Evolutionary conservation across 2,113 vertebrate species (phyloP).

Genomic region (Chaetops frenatus): DNA sequence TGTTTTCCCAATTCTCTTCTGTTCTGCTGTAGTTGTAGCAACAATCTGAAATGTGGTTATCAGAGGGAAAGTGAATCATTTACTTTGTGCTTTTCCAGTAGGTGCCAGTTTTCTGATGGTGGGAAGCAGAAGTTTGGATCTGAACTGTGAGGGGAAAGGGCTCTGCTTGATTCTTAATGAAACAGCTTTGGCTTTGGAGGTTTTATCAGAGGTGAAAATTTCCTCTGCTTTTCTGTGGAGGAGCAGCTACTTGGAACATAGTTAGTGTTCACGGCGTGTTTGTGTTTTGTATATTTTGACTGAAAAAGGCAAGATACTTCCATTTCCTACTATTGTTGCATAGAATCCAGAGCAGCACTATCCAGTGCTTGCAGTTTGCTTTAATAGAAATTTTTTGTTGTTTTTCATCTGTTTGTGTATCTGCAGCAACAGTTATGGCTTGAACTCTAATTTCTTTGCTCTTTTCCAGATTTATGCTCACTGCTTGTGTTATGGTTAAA

Average conservation of each 20-base stretch:
- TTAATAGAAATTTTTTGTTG: neutral
- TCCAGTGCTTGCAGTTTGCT: neutral
- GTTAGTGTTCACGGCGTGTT: neutral
- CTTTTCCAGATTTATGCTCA: neutral
- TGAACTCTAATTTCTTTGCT: neutral
- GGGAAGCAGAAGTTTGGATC: neutral
- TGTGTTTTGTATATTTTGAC: neutral
- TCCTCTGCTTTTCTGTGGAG: neutral
- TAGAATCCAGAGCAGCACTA: neutral
- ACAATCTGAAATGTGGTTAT: neutral
- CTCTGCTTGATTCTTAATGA: neutral
- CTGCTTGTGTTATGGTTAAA: neutral
- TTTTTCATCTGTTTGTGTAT: neutral
- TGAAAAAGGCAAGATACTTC: neutral
- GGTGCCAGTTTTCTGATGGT: neutral
- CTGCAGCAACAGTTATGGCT: neutral
- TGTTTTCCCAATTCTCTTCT: neutral
- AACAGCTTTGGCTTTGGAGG: neutral
- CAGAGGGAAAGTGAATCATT: neutral
- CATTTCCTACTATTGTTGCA: neutral
- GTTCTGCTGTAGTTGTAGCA: neutral
- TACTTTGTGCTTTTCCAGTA: neutral
- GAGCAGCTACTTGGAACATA: neutral
- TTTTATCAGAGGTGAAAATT: neutral
- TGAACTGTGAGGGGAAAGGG: neutral